Conservation (phyloP, 2,888 invertebrate species). For the Lasioglossum villosulum region DNA sequence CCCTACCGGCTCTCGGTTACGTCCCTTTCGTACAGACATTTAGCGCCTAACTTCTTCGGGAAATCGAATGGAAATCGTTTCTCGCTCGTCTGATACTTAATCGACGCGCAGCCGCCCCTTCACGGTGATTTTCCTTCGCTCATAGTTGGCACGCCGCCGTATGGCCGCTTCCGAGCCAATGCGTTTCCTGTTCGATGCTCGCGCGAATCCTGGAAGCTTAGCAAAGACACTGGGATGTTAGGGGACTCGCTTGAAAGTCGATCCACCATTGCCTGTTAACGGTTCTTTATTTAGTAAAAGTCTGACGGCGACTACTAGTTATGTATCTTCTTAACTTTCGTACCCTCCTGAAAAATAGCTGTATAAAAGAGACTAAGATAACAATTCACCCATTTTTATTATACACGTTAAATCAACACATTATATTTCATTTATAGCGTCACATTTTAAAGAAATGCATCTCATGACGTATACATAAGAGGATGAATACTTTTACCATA, state of each 20-base stretch:
- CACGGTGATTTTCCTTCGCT: constrained; percentile 40
- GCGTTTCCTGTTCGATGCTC: background rate
- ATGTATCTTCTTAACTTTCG: too few relatives aligned
- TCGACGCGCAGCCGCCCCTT: constrained; percentile 33
- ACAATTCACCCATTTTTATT: too few relatives aligned
- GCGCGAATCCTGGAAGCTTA: background rate
- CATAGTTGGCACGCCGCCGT: background rate
- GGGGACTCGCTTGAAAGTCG: background rate
- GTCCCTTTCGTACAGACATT: constrained; percentile 75
- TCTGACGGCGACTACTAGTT: too few relatives aligned
- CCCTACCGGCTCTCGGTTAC: constrained; percentile 65
- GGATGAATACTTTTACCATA: too few relatives aligned
- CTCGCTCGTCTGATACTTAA: constrained; percentile 56
- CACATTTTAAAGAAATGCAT: too few relatives aligned
- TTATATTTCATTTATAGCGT: too few relatives aligned
- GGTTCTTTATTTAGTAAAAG: background rate
- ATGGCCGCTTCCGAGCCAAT: background rate
- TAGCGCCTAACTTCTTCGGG: constrained; percentile 80
- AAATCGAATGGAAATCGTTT: constrained; percentile 82
- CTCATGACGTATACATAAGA: too few relatives aligned
- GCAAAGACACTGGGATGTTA: background rate
- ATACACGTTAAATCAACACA: too few relatives aligned
- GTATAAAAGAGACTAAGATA: too few relatives aligned
- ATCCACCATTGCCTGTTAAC: background rate
- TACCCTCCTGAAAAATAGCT: too few relatives aligned